Percentiles rank a stretch among this genome's conserved stretches.
Evolutionary conservation across 1,140 invertebrate genomes (phyloP).

Genomic region (Drosophila burlai): DNA sequence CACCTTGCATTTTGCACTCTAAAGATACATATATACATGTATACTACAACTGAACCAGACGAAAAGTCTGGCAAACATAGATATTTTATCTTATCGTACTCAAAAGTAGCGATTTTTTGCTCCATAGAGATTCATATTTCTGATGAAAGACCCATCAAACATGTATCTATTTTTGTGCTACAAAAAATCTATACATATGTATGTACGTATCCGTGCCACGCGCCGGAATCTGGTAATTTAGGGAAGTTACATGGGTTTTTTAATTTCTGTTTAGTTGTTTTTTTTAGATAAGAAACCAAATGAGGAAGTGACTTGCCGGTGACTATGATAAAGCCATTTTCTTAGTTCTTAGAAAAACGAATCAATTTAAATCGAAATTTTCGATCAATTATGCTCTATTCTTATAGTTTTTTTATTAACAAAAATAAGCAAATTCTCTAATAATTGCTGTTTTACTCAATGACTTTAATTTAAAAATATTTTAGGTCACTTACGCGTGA

Average conservation of each 20-base stretch:
- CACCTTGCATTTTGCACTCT: background rate
- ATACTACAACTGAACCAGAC: background rate
- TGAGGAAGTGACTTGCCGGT: constrained; percentile 1
- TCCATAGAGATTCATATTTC: background rate
- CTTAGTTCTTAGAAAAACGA: background rate
- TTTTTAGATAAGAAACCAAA: constrained; percentile 32
- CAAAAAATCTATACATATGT: background rate
- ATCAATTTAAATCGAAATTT: background rate
- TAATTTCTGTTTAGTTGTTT: constrained; percentile 1
- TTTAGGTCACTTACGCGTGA: background rate
- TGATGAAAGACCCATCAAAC: background rate
- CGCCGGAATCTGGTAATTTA: constrained; percentile 14
- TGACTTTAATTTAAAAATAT: background rate
- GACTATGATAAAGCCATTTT: background rate
- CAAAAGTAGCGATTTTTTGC: background rate
- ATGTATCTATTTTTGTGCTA: background rate
- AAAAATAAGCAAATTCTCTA: background rate
- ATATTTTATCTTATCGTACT: constrained; percentile 6
- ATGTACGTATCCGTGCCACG: background rate
- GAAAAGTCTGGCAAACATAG: constrained; percentile 2
- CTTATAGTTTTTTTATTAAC: background rate
- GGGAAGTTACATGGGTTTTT: constrained; percentile 12
- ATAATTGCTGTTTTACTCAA: background rate
- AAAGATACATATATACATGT: background rate
- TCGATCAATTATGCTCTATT: background rate